These are phyloP conservation scores for Tricholaema leucomelas DNA, from an alignment of 2,113 vertebrate species.

Conservation along the genomic window DNA sequence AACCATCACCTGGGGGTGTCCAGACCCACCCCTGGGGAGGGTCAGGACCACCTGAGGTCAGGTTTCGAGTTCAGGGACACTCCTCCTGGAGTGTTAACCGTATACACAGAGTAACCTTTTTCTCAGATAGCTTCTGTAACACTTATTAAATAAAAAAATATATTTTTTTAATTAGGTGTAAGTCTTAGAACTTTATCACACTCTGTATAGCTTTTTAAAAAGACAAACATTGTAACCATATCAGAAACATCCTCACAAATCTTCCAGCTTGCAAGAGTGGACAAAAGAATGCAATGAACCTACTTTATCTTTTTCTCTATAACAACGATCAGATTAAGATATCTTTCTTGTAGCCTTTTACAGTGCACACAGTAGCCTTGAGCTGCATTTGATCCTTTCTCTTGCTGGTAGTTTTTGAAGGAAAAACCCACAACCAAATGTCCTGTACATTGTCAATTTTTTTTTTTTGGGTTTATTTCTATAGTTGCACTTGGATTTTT, in stretches of 20 bases:
- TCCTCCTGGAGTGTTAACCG: too few relatives aligned
- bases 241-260: constrained; percentile 28
- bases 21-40: too few relatives aligned
- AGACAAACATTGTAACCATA: background rate
- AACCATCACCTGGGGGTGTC: too few relatives aligned
- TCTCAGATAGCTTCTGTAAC: background rate
- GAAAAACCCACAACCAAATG: background rate
- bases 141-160: constrained; percentile 40
- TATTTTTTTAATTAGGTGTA: background rate
- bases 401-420: background rate
- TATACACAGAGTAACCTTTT: too few relatives aligned
- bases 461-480: background rate
- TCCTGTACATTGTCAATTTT: background rate
- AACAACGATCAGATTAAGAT: background rate
- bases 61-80: too few relatives aligned
- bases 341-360: background rate
- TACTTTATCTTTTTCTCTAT: background rate
- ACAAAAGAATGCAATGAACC: background rate
- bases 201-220: constrained; percentile 8
- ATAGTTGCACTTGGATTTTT: background rate
- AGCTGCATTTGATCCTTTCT: background rate
- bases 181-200: background rate
- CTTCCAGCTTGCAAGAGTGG: background rate
- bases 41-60: too few relatives aligned
- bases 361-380: background rate